Evolutionary conservation across 1,140 invertebrate genomes (phyloP).

Genomic region (Venustaconcha ellipsiformis): DNA sequence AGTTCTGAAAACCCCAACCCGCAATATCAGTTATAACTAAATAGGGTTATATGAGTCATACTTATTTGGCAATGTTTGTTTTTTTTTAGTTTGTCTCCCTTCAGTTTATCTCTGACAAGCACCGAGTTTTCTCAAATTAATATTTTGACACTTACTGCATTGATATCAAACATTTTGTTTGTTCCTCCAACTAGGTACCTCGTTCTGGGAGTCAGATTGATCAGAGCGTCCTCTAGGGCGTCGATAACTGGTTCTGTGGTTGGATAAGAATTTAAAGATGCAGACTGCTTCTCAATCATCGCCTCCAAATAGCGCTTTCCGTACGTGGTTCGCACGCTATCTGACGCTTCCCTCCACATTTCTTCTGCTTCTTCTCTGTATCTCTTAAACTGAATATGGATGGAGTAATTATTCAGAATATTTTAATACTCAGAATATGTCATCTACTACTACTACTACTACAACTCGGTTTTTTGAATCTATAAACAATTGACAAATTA

Average conservation of each 20-base stretch:
- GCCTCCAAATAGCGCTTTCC: constrained; percentile 33
- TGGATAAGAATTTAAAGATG: not conserved
- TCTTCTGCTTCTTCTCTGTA: constrained; percentile 38
- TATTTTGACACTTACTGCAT: constrained; percentile 29
- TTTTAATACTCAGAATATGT: no score
- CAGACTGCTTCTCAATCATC: constrained; percentile 16
- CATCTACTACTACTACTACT: no score
- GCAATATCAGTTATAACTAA: no score
- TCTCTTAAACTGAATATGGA: constrained; percentile 22
- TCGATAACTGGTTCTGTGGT: constrained; percentile 44
- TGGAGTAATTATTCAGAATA: no score
- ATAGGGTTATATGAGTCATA: no score
- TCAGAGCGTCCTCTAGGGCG: constrained; percentile 45
- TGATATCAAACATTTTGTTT: constrained; percentile 37
- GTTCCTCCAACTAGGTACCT: constrained; percentile 48
- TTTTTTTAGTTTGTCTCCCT: no score
- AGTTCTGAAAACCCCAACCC: no score
- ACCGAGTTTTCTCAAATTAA: no score
- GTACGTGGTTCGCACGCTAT: constrained; percentile 43
- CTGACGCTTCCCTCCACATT: constrained; percentile 40
- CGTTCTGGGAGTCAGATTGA: constrained; percentile 33
- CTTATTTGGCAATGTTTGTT: no score
- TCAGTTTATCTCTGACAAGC: no score
- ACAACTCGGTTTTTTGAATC: no score
- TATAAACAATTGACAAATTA: no score